Evolutionary conservation across 1,140 invertebrate genomes (phyloP).

Genomic region (Oppia nitens): DNA sequence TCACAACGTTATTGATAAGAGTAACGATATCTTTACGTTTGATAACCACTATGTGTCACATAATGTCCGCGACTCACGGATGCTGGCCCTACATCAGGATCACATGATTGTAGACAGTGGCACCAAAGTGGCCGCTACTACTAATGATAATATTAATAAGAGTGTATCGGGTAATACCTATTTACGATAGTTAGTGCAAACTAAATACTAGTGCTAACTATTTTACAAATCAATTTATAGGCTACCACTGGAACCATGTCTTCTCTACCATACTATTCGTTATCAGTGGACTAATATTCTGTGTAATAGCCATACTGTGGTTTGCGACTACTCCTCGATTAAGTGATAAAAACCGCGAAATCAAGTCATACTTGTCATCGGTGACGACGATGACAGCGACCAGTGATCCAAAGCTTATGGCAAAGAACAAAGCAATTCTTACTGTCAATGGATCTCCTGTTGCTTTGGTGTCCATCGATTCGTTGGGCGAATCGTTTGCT

Average conservation of each 20-base stretch:
- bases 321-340: not conserved
- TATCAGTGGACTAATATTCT: not conserved
- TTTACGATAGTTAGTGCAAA: not conserved
- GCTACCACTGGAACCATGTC: not conserved
- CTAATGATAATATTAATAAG: not conserved
- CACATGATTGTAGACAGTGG: not conserved
- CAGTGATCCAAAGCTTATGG: not conserved
- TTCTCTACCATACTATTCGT: not conserved
- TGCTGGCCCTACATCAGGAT: constrained; percentile 13
- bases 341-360: not conserved
- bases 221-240: not conserved
- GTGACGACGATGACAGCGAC: no score
- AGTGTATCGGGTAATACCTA: not conserved
- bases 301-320: not conserved
- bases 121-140: no score
- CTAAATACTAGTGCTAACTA: not conserved
- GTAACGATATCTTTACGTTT: constrained; percentile 16
- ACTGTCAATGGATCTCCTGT: not conserved
- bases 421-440: not conserved
- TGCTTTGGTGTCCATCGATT: not conserved
- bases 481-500: not conserved
- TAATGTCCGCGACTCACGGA: constrained; percentile 17
- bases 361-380: not conserved
- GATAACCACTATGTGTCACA: constrained; percentile 18
- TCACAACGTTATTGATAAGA: not conserved